Base-by-base conservation (phyloP, 2,888 invertebrate species). In the Eudemis profundana region DNA sequence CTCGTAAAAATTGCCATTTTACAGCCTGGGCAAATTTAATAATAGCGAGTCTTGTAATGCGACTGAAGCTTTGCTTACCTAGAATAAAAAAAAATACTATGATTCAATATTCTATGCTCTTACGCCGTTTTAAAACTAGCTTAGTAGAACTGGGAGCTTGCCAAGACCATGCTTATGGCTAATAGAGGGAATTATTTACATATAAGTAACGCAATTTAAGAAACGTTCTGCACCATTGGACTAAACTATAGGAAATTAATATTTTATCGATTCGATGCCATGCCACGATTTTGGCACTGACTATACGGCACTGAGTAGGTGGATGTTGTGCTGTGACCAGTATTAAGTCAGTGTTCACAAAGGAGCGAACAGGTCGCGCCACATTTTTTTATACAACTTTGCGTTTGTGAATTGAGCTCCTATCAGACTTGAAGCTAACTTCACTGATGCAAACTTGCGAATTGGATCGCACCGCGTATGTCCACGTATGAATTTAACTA, bases 1-100 rank as follows among this genome's bases (percentile, higher is more conserved):
- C 29, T 65, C 65, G 59, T 65, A 65, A 65, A 62, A 65, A 60
- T 65, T 46, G 65, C 46, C 59, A 53, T 53, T 65, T 59, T 65
- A 65, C 60, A 60, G 46, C 51, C 21, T 44, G 33, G 23, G 60
- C 53, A 51, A 65, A 65, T 65, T 65, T 65, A 65, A 65, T 65
- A 65, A 65, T 60, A 46, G 59, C 60, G 60, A 60, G 51, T 38
- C 38, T 64, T 59, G 64, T 64, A 19, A 56, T 29, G 56, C 42
- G 17, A 56, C 44, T 42, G 10, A 4, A 29, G 51, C 29, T 15
- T 2, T 2, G 10, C 12, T 17, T 29, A 17, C 8, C 42, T 12
- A 15, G 8, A 44, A 54, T 44, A 44, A 27, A 27, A 10, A 2
- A n/a, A 44, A 29, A 29, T 56, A n/a, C n/a, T n/a, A n/a, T 29